Evolutionary conservation across 2,113 vertebrate genomes (phyloP).

Genomic region (Forbesichthys papilliferus): DNA sequence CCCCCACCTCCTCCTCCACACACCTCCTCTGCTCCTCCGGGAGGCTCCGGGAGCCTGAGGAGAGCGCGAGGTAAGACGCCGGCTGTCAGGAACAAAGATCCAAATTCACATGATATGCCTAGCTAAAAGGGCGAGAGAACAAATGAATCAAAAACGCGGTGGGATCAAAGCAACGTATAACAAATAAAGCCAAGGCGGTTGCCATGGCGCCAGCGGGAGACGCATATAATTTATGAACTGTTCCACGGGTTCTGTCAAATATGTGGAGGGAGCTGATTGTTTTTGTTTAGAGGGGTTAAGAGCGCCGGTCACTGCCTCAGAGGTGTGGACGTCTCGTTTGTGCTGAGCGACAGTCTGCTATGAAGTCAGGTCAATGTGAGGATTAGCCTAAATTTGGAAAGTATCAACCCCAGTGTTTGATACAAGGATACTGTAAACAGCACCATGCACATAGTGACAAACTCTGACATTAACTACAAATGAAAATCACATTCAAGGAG

Average conservation of each 20-base stretch:
- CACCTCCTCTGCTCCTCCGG: conserved; percentile 73
- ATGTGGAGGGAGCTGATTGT: conserved; percentile 74
- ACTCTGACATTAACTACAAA: no score
- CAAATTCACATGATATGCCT: conserved; percentile 83
- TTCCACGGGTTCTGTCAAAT: conserved; percentile 70
- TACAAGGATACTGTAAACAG: no score
- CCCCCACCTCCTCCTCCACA: conserved; percentile 18
- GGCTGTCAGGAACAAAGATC: conserved; percentile 84
- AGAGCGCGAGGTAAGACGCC: conserved; percentile 79
- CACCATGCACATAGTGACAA: no score
- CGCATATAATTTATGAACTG: conserved; percentile 80
- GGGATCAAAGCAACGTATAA: conserved; percentile 79
- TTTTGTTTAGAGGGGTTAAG: conserved; percentile 75
- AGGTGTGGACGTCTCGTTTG: conserved; percentile 58
- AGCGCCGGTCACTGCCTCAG: conserved; percentile 65
- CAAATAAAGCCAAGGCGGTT: conserved; percentile 80
- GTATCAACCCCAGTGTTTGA: no score
- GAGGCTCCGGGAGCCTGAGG: conserved; percentile 75
- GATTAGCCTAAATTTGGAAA: no score
- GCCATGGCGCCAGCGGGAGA: conserved; percentile 83
- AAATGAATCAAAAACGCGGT: conserved; percentile 80
- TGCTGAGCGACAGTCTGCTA: conserved; percentile 59
- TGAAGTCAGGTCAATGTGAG: conserved; percentile 31
- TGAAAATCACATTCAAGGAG: no score
- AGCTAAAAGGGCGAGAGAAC: conserved; percentile 82